Percentiles rank a stretch among this genome's conserved stretches.
Conservation (phyloP, 2,113 vertebrate species). For the Anseranas semipalmata region DNA sequence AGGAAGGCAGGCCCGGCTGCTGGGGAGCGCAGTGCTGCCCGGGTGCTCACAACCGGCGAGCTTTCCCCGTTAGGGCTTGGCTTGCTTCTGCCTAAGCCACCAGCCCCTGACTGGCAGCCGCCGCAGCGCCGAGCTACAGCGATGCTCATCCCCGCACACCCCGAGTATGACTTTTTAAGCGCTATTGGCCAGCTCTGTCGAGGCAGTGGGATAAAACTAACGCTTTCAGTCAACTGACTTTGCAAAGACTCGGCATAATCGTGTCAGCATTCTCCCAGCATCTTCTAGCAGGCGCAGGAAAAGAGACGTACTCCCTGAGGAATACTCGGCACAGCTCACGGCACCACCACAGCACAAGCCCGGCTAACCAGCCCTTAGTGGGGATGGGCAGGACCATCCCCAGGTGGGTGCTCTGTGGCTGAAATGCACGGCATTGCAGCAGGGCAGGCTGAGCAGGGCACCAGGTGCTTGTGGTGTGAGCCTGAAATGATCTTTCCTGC, state of each 20-base stretch:
- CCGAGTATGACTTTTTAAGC: neutral
- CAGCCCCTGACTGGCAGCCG: no score
- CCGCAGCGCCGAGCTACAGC: no score
- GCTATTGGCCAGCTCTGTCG: no score
- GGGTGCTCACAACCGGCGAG: no score
- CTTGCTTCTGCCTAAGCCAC: no score
- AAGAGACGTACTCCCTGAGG: neutral
- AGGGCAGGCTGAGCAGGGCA: fast-evolving
- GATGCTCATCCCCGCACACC: no score
- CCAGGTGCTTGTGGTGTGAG: neutral
- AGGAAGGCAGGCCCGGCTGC: no score
- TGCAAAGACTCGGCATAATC: neutral
- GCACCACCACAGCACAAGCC: neutral
- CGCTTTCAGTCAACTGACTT: neutral
- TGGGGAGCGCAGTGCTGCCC: no score
- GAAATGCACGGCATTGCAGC: neutral
- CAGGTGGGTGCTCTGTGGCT: neutral
- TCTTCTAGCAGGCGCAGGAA: neutral
- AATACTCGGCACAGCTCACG: neutral
- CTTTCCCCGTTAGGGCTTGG: no score
- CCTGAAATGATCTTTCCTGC: neutral
- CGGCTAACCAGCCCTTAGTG: neutral
- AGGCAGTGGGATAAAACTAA: neutral
- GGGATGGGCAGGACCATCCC: neutral
- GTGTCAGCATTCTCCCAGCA: no score